Conservation (phyloP, 2,888 invertebrate species). For the Dasypolia templi region DNA sequence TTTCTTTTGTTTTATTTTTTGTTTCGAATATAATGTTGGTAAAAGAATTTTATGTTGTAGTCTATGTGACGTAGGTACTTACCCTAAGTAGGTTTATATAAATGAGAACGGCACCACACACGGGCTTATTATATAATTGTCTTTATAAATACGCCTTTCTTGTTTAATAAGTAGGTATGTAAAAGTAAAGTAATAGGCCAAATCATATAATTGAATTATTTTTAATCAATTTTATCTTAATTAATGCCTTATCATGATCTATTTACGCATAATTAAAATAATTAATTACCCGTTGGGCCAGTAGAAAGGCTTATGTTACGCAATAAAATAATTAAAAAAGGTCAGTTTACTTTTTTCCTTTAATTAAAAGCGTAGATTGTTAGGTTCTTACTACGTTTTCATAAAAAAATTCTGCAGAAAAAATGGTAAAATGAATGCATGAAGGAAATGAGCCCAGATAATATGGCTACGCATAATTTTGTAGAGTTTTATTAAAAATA, state of each 20-base stretch:
- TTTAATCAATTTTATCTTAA: neutral
- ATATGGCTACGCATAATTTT: slow-evolving; percentile 56
- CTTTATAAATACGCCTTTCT: neutral
- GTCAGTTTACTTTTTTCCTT: slow-evolving; percentile 8
- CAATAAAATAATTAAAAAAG: slow-evolving; percentile 26
- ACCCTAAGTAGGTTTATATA: neutral
- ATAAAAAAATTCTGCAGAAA: slow-evolving; percentile 31
- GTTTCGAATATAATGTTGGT: slow-evolving; percentile 5
- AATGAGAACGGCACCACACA: neutral
- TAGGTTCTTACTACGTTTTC: slow-evolving; percentile 18
- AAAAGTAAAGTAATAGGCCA: neutral
- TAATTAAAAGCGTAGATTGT: slow-evolving; percentile 16
- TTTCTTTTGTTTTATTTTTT: slow-evolving; percentile 39
- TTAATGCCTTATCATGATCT: neutral
- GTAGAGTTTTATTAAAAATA: slow-evolving; percentile 62
- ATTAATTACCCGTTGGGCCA: neutral
- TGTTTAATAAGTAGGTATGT: neutral
- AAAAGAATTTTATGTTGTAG: slow-evolving; percentile 5
- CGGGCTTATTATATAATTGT: neutral
- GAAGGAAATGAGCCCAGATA: slow-evolving; percentile 62
- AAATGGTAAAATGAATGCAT: slow-evolving; percentile 43
- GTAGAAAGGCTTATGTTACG: neutral
- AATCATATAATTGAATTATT: neutral
- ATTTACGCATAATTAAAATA: neutral
- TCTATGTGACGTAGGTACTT: neutral